Percentiles rank a stretch among this genome's conserved stretches.
Conservation (phyloP, 2,888 invertebrate genomes). For the Noctua janthe region DNA sequence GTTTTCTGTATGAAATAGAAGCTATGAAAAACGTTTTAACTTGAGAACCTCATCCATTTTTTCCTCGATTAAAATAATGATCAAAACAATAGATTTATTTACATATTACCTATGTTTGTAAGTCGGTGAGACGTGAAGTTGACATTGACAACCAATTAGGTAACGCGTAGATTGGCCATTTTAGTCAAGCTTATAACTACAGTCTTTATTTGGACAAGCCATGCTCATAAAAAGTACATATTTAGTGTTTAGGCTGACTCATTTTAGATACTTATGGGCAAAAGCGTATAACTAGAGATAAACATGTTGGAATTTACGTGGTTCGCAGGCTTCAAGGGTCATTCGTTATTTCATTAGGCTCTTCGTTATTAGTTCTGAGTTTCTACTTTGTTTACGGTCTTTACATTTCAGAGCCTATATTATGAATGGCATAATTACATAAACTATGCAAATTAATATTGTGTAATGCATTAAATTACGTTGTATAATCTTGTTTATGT, state of each 20-base stretch:
- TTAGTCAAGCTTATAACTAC: slow-evolving; percentile 23
- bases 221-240: slow-evolving; percentile 13
- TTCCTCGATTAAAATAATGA: neutral
- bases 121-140: slow-evolving; percentile 12
- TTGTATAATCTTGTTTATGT: slow-evolving; percentile 40
- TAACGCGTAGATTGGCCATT: slow-evolving; percentile 27
- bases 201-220: slow-evolving; percentile 15
- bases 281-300: slow-evolving; percentile 2
- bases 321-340: neutral
- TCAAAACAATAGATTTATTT: slow-evolving; percentile 25
- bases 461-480: slow-evolving; percentile 38
- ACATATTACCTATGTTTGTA: slow-evolving; percentile 11
- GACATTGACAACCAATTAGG: slow-evolving; percentile 39
- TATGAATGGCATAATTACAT: slow-evolving; percentile 23
- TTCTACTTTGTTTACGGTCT: slow-evolving; percentile 10
- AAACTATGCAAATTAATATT: slow-evolving; percentile 46
- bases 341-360: neutral
- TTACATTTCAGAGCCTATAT: slow-evolving; percentile 9
- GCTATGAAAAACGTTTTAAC: neutral
- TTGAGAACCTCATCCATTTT: neutral
- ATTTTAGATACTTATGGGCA: slow-evolving; percentile 8
- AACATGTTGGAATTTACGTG: neutral
- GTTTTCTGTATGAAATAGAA: neutral
- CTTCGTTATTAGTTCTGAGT: neutral
- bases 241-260: slow-evolving; percentile 10